Evolutionary conservation across 2,888 invertebrate genomes (phyloP).

Genomic region (Stenichneumon culpator): DNA sequence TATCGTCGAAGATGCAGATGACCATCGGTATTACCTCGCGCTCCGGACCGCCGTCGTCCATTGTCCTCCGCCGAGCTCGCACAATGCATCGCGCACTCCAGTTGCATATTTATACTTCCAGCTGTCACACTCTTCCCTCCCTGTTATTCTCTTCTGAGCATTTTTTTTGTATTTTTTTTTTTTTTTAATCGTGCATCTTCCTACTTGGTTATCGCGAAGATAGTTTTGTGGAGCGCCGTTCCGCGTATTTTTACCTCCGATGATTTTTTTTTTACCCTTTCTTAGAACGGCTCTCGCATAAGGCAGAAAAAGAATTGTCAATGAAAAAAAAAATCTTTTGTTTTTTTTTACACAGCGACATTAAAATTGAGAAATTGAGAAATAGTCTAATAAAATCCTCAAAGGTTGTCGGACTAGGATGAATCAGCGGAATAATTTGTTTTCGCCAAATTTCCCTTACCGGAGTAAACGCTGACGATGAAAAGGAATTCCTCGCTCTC

Average conservation of each 20-base stretch:
- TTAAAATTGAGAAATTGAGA: too few relatives aligned
- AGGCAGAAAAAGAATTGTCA: too few relatives aligned
- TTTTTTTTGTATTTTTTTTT: neutral
- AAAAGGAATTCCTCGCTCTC: too few relatives aligned
- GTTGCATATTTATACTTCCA: constrained; percentile 28
- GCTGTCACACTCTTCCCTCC: neutral
- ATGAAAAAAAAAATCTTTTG: too few relatives aligned
- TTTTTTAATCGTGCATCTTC: neutral
- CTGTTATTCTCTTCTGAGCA: constrained; percentile 10
- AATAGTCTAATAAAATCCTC: too few relatives aligned
- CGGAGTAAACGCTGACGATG: too few relatives aligned
- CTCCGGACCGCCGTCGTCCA: constrained; percentile 76
- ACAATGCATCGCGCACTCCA: constrained; percentile 35
- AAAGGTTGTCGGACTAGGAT: too few relatives aligned
- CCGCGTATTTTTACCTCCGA: neutral
- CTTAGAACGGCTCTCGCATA: too few relatives aligned
- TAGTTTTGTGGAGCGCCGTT: neutral
- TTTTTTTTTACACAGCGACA: too few relatives aligned
- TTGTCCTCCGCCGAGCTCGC: constrained; percentile 75
- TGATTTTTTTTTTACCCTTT: neutral
- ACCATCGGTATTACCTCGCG: constrained; percentile 74
- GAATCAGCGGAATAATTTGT: too few relatives aligned
- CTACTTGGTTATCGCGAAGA: neutral
- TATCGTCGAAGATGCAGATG: constrained; percentile 83
- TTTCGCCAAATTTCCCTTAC: too few relatives aligned